phyloP scores from a whole-genome alignment of 2,113 vertebrate species.

The Manacus vitellinus region DNA sequence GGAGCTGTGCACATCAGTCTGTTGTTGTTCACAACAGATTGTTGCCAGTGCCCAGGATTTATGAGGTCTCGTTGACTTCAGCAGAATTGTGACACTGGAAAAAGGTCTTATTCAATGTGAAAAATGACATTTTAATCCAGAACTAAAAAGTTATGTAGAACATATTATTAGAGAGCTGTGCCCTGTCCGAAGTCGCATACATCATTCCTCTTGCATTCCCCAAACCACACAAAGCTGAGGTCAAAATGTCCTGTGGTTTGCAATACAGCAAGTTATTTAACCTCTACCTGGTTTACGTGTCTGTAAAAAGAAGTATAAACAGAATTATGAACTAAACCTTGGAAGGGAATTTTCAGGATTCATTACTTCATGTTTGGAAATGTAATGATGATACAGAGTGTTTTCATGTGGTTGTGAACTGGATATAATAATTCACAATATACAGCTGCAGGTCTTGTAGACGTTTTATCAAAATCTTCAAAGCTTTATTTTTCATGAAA shows the following conservation, averaged over 20 bases:
- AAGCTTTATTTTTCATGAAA: background rate
- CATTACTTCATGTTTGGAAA: background rate
- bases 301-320: background rate
- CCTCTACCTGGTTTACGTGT: background rate
- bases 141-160: background rate
- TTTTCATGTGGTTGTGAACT: background rate
- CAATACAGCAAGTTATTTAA: background rate
- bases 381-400: background rate
- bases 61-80: background rate
- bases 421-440: background rate
- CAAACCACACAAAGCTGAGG: background rate
- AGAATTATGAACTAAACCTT: background rate
- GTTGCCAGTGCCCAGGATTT: background rate
- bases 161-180: background rate
- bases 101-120: background rate
- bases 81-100: background rate
- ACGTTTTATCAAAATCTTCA: background rate
- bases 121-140: constrained; percentile 1
- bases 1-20: background rate
- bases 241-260: background rate
- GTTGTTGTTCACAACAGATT: background rate
- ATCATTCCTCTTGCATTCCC: background rate
- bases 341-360: background rate
- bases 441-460: background rate
- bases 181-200: background rate